Base-by-base conservation (phyloP, 64 coral and sea anemone species). In the Actinia tenebrosa region DNA sequence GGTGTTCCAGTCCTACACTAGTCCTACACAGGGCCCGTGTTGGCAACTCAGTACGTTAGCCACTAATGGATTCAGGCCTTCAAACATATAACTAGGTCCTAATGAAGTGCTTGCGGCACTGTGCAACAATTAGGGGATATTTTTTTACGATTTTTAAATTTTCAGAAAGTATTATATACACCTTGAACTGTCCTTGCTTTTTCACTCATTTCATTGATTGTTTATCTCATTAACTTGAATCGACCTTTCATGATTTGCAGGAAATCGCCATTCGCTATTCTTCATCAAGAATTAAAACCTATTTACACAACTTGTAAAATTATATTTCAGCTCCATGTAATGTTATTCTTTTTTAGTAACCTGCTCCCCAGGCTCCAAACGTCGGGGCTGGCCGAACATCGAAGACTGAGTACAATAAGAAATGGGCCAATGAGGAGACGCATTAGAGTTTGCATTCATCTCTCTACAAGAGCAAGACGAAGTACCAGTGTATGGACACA, bases 401-500 rank as follows among this genome's bases (percentile, higher is more conserved):
- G 79, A 22, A 46, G 77, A 79, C 45, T 81, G 42, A 45, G 79
- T 22, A 81, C 43, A 81, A 52, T 81, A 81, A 16, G 79, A 75
- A 9, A 45, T 81, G 10, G 69, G 79, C 79, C 79, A 81, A n/a
- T 81, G 79, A 81, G 79, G 50, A 52, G 79, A 81, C 0, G 17
- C 42, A 23, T 20, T 81, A 10, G 79, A 47, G 50, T 81, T 81
- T 20, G 79, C 22, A 25, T 75, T 27, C 42, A 53, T 45, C 44
- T 85, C 25, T 17, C 30, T 17, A 54, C 83, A 85, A 15, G 83
- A 59, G 17, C 83, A 85, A 19, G 56, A 14, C 9, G 83, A 20
- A 9, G 83, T 53, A 19, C 83, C 83, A 20, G 54, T 85, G 83
- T 85, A 85, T 18, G 83, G 83, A 60, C 83, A 85, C 2, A 85